Evolutionary conservation across 2,797 vertebrate species (phyloP).

Genomic region (Thamnophis elegans): DNA sequence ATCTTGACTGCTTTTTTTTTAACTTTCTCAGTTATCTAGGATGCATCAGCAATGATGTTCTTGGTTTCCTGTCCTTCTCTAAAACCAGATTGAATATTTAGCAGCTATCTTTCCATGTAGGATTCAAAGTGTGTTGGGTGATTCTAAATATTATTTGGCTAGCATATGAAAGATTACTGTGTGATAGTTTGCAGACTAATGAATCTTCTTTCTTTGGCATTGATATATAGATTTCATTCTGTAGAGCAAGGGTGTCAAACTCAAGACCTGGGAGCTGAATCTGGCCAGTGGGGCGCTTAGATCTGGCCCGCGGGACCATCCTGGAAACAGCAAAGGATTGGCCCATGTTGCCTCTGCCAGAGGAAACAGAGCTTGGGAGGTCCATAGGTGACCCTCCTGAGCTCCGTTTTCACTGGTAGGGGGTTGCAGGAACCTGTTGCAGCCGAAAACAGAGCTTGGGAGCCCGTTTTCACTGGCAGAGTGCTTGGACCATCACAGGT

Average conservation of each 20-base stretch:
- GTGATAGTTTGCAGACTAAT: neutral
- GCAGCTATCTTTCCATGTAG: neutral
- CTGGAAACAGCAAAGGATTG: too few species aligned
- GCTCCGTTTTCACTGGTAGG: too few species aligned
- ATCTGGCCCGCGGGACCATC: too few species aligned
- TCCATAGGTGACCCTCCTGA: too few species aligned
- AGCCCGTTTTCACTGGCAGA: too few species aligned
- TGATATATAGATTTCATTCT: neutral
- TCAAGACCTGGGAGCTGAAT: too few species aligned
- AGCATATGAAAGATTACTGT: neutral
- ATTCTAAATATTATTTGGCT: neutral
- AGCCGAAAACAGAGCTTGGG: too few species aligned
- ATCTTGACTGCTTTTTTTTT: neutral
- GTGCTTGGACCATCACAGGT: too few species aligned
- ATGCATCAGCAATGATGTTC: neutral
- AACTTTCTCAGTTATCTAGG: neutral
- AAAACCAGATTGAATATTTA: neutral
- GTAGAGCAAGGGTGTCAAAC: neutral
- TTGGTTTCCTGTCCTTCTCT: neutral
- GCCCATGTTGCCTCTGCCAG: too few species aligned
- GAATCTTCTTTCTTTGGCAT: neutral
- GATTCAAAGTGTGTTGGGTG: neutral
- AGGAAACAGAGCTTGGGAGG: too few species aligned
- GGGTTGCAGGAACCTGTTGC: too few species aligned
- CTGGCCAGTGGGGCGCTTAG: too few species aligned